Conservation (phyloP, 1,140 invertebrate species). For the Sarcophaga peregrina region DNA sequence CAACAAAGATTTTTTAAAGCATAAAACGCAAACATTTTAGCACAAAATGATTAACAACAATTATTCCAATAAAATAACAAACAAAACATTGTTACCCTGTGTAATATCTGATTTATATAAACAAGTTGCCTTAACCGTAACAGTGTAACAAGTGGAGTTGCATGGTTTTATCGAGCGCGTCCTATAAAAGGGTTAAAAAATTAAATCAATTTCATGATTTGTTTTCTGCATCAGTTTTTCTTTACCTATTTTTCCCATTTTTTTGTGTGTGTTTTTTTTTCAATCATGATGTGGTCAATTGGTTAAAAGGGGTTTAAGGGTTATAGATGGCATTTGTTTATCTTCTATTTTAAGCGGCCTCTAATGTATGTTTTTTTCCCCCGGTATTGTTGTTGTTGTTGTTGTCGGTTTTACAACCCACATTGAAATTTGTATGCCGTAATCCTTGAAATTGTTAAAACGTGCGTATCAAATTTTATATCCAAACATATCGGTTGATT, state of each 20-base stretch:
- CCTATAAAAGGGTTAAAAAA: slow-evolving; percentile 21
- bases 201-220: background rate
- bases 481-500: background rate
- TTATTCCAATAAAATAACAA: too few relatives aligned
- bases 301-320: background rate
- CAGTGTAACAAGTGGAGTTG: background rate
- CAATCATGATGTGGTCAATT: slow-evolving; percentile 21
- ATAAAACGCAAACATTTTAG: too few relatives aligned
- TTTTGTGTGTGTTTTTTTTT: background rate
- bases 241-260: too few relatives aligned
- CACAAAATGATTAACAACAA: too few relatives aligned
- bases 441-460: slow-evolving; percentile 27
- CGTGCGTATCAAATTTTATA: slow-evolving; percentile 21
- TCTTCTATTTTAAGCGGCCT: background rate
- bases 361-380: background rate
- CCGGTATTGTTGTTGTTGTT: too few relatives aligned
- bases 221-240: too few relatives aligned
- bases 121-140: background rate
- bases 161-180: background rate
- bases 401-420: background rate
- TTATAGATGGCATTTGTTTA: background rate
- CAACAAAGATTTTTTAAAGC: background rate
- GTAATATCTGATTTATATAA: background rate
- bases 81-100: background rate
- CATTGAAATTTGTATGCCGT: background rate